Conservation (phyloP, 2,888 invertebrate species). For the Drosophila colorata region DNA sequence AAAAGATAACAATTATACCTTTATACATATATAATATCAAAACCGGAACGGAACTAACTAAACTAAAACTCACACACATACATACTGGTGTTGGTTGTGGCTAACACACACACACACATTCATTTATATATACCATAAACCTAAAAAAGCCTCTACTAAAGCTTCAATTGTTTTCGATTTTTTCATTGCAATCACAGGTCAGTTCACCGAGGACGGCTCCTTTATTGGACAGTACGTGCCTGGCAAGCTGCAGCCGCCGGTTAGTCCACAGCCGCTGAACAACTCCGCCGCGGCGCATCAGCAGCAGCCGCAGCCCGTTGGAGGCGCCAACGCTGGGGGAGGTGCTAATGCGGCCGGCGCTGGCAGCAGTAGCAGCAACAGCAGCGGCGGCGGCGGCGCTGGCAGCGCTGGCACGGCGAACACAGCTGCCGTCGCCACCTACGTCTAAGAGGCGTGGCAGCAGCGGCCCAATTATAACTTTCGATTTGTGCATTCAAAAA, state of each 20-base stretch:
- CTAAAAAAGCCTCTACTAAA: neutral
- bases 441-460: conserved; percentile 86
- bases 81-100: conserved; percentile 50
- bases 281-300: conserved; percentile 78
- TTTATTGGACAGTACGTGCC: conserved; percentile 99
- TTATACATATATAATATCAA: neutral
- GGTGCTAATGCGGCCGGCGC: conserved; percentile 14
- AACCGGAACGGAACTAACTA: conserved; percentile 11
- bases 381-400: conserved; percentile 15
- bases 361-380: conserved; percentile 24
- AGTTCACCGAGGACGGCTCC: conserved; percentile 98
- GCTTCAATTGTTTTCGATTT: conserved; percentile 2
- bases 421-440: conserved; percentile 87
- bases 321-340: conserved; percentile 6
- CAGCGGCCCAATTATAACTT: conserved; percentile 28
- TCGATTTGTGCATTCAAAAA: conserved; percentile 31
- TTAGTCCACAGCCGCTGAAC: conserved; percentile 85
- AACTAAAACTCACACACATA: conserved; percentile 14
- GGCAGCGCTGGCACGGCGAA: conserved; percentile 52
- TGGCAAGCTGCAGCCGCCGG: conserved; percentile 89
- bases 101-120: conserved; percentile 17
- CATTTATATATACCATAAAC: neutral
- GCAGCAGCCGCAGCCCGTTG: conserved; percentile 64
- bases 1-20: neutral
- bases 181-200: conserved; percentile 84